Conservation (phyloP, 2,888 invertebrate genomes). For the Apotomis turbidana region DNA sequence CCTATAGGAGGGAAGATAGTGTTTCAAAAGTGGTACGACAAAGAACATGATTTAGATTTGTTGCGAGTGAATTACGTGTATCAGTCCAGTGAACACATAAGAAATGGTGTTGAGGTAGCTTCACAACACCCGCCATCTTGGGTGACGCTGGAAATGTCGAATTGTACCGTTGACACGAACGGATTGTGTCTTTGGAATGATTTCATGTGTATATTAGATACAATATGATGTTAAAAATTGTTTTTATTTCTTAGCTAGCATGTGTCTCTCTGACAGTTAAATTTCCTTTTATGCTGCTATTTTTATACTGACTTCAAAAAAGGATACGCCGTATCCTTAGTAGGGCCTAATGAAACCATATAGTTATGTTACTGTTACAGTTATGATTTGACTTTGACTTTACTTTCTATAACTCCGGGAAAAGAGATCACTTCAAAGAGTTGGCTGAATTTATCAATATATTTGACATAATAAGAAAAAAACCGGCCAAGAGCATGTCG, state of each 20-base stretch:
- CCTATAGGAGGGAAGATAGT: conserved; percentile 72
- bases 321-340: too few species aligned
- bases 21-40: conserved; percentile 69
- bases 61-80: conserved; percentile 69
- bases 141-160: conserved; percentile 54
- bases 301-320: too few species aligned
- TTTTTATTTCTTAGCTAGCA: background rate
- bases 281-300: too few species aligned
- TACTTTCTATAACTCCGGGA: too few species aligned
- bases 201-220: conserved; percentile 51
- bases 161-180: conserved; percentile 52
- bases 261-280: too few species aligned
- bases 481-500: too few species aligned
- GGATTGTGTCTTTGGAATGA: conserved; percentile 65
- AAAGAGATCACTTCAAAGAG: too few species aligned
- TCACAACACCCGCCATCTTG: conserved; percentile 56
- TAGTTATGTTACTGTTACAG: too few species aligned
- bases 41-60: conserved; percentile 48
- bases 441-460: too few species aligned
- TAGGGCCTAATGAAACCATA: too few species aligned
- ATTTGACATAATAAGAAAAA: too few species aligned
- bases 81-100: conserved; percentile 58
- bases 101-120: conserved; percentile 53
- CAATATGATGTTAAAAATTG: background rate
- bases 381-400: too few species aligned